These are phyloP conservation scores for Conops quadrifasciatus DNA, from an alignment of 2,888 invertebrate species.

Conservation along the genomic window DNA sequence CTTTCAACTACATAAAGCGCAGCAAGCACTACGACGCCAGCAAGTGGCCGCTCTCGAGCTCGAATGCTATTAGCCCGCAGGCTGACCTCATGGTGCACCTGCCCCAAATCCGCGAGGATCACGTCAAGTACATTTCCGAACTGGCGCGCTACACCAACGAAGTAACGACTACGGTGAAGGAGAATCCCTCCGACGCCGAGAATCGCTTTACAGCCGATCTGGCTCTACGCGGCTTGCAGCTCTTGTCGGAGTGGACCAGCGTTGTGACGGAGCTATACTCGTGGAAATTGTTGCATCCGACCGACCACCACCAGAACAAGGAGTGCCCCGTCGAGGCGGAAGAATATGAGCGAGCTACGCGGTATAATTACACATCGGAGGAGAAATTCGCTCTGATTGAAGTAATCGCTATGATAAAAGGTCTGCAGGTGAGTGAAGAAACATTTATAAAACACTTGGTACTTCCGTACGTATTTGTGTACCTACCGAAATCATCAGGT, in stretches of 20 bases:
- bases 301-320: constrained; percentile 94
- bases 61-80: constrained; percentile 84
- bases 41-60: constrained; percentile 90
- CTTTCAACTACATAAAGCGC: constrained; percentile 95
- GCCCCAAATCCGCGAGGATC: constrained; percentile 93
- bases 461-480: background rate
- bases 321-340: constrained; percentile 96
- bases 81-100: constrained; percentile 95
- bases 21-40: constrained; percentile 92
- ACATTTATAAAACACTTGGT: background rate
- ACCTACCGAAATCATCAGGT: constrained; percentile 71
- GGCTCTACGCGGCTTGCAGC: constrained; percentile 89
- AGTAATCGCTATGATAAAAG: constrained; percentile 99
- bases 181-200: constrained; percentile 89
- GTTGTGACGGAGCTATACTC: constrained; percentile 96
- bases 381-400: constrained; percentile 98
- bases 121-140: constrained; percentile 96
- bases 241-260: constrained; percentile 96
- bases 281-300: constrained; percentile 98
- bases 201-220: constrained; percentile 91
- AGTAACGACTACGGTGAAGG: constrained; percentile 88
- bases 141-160: constrained; percentile 89
- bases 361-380: constrained; percentile 96
- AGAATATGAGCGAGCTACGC: constrained; percentile 96
- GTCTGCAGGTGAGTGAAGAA: constrained; percentile 73